These are phyloP conservation scores for Simalia tracyae DNA, from an alignment of 2,797 vertebrate species.

Conservation along the genomic window DNA sequence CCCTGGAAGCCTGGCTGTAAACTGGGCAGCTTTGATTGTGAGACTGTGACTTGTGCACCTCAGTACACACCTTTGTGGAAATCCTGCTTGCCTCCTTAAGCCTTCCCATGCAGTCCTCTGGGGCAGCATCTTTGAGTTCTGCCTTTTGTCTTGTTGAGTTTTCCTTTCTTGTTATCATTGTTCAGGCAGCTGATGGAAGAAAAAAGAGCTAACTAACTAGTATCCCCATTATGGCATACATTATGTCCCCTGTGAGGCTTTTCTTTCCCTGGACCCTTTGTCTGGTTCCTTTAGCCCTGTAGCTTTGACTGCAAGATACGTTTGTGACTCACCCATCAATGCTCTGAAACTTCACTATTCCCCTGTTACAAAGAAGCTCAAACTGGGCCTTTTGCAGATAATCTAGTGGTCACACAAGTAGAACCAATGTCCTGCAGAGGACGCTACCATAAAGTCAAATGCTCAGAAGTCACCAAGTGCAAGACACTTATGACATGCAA, in stretches of 20 bases:
- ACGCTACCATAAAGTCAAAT: background rate
- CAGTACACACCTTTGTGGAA: background rate
- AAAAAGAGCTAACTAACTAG: slow-evolving; percentile 55
- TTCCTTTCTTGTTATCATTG: slow-evolving; percentile 32
- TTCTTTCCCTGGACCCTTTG: slow-evolving; percentile 53
- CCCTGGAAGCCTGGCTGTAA: too few species aligned
- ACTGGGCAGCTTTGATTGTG: background rate
- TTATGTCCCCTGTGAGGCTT: slow-evolving; percentile 55
- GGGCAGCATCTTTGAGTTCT: background rate
- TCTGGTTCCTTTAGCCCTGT: slow-evolving; percentile 65
- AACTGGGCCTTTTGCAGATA: slow-evolving; percentile 56
- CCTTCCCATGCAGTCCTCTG: background rate
- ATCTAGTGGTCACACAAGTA: background rate
- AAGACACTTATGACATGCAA: slow-evolving; percentile 44
- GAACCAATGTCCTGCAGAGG: background rate
- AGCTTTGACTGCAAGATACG: slow-evolving; percentile 70
- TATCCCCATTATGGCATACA: slow-evolving; percentile 48
- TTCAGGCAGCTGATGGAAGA: slow-evolving; percentile 53
- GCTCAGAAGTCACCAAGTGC: slow-evolving; percentile 47
- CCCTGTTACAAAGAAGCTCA: slow-evolving; percentile 63
- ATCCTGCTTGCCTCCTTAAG: background rate
- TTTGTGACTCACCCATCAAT: slow-evolving; percentile 70
- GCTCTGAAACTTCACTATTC: slow-evolving; percentile 70
- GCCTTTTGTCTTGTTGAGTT: background rate
- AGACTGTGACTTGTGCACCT: background rate